phyloP scores from a whole-genome alignment of 1,140 invertebrate genomes.

The Cydia pomonella region DNA sequence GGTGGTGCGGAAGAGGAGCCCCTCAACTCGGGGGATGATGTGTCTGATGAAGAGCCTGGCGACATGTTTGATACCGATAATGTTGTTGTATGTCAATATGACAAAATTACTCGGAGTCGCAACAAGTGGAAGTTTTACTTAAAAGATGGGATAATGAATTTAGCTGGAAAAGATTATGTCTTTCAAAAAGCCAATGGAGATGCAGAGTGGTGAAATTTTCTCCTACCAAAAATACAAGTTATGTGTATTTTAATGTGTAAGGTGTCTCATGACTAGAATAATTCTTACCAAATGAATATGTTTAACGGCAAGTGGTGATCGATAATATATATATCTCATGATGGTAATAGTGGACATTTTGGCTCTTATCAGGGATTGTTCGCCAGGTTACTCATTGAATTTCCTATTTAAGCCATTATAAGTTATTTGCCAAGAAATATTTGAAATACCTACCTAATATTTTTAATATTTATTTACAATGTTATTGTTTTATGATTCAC shows the following conservation, averaged over 20 bases:
- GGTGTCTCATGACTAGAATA: constrained; percentile 48
- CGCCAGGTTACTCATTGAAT: neutral
- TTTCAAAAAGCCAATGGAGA: constrained; percentile 99
- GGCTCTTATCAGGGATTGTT: neutral
- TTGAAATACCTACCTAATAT: neutral
- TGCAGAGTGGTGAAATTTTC: constrained; percentile 93
- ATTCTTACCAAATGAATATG: constrained; percentile 43
- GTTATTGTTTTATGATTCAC: constrained; percentile 4
- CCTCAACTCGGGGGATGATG: constrained; percentile 97
- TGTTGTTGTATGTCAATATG: constrained; percentile 99
- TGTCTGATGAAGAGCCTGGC: constrained; percentile 96
- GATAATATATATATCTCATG: neutral
- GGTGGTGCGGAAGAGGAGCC: constrained; percentile 94
- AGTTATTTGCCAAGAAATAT: neutral
- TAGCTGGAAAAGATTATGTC: constrained; percentile 98
- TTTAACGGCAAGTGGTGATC: constrained; percentile 41
- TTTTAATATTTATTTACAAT: no score
- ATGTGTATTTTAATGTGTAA: constrained; percentile 62
- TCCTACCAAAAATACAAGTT: constrained; percentile 44
- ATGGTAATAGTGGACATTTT: neutral
- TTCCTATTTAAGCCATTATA: neutral
- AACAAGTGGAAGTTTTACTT: constrained; percentile 99
- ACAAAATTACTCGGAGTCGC: constrained; percentile 98
- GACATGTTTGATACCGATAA: constrained; percentile 99
- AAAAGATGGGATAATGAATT: constrained; percentile 99